These are phyloP conservation scores for Cantharis rustica DNA, from an alignment of 2,888 invertebrate genomes.

Conservation along the genomic window DNA sequence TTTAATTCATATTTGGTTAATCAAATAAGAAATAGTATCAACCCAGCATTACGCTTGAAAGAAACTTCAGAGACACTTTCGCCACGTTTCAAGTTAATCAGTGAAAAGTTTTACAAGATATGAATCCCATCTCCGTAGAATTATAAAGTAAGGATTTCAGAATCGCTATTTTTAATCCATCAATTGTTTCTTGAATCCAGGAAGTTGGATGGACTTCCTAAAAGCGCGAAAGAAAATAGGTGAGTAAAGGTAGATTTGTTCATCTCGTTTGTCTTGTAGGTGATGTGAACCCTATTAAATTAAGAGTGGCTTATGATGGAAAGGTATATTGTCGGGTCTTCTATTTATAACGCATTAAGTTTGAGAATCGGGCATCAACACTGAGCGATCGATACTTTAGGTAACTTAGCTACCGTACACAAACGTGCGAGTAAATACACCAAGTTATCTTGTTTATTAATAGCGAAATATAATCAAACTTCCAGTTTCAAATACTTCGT, in stretches of 20 bases:
- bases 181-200: background rate
- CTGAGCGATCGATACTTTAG: background rate
- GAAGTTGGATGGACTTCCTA: background rate
- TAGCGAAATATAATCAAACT: background rate
- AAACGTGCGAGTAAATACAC: background rate
- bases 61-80: too few species aligned
- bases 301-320: background rate
- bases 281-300: background rate
- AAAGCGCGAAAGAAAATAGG: background rate
- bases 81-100: too few species aligned
- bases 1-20: too few species aligned
- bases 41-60: too few species aligned
- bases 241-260: background rate
- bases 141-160: background rate
- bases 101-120: too few species aligned
- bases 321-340: background rate
- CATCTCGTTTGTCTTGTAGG: background rate
- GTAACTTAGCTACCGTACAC: background rate
- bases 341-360: background rate
- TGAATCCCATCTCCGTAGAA: background rate
- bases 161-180: background rate
- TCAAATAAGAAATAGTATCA: too few species aligned
- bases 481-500: background rate
- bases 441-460: background rate
- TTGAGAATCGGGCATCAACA: background rate